Evolutionary conservation across 2,113 vertebrate genomes (phyloP).

Genomic region (Solea solea): DNA sequence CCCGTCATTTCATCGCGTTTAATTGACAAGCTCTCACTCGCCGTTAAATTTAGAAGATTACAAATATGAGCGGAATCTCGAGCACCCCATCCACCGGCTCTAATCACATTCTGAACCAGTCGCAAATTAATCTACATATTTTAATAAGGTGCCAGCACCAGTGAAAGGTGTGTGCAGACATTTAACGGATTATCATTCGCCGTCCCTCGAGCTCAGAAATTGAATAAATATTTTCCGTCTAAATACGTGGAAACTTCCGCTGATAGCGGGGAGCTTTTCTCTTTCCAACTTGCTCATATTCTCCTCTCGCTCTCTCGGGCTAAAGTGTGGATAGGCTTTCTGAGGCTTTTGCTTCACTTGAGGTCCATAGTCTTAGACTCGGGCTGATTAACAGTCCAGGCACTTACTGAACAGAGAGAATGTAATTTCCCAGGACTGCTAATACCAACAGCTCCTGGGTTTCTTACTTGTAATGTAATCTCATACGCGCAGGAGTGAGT

Average conservation of each 20-base stretch:
- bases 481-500: conserved; percentile 56
- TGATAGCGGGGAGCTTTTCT: conserved; percentile 68
- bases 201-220: conserved; percentile 79
- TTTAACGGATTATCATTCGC: conserved; percentile 83
- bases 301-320: conserved; percentile 11
- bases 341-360: conserved; percentile 56
- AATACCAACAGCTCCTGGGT: conserved; percentile 69
- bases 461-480: conserved; percentile 68
- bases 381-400: conserved; percentile 74
- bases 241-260: conserved; percentile 70
- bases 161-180: conserved; percentile 77
- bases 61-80: conserved; percentile 92
- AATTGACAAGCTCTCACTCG: conserved; percentile 96
- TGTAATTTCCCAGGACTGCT: conserved; percentile 68
- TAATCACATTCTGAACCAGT: conserved; percentile 88
- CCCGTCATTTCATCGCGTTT: conserved; percentile 96
- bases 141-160: conserved; percentile 85
- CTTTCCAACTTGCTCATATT: conserved; percentile 36
- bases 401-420: conserved; percentile 69
- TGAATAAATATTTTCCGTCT: conserved; percentile 81
- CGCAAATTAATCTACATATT: conserved; percentile 97
- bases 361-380: conserved; percentile 68
- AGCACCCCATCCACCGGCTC: conserved; percentile 88
- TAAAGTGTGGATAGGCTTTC: conserved; percentile 56
- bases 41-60: conserved; percentile 96